These are phyloP conservation scores for Ceratitis capitata DNA, from an alignment of 1,140 invertebrate species.

Conservation along the genomic window DNA sequence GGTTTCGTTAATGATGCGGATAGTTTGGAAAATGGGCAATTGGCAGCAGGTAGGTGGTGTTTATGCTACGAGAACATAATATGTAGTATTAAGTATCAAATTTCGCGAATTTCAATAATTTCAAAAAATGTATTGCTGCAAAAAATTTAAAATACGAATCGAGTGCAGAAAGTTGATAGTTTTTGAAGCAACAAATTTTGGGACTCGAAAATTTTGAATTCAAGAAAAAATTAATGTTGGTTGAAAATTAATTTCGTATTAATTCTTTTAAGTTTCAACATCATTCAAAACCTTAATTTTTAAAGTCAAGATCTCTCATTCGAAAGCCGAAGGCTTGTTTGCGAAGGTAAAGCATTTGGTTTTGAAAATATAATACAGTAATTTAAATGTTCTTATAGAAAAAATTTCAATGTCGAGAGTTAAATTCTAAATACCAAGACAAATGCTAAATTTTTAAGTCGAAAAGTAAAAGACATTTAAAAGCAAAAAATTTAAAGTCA, in stretches of 20 bases:
- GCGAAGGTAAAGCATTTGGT: too few relatives aligned
- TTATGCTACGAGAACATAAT: background rate
- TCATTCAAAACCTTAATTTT: background rate
- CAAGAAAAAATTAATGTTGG: background rate
- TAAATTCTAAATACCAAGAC: too few relatives aligned
- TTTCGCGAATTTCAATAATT: background rate
- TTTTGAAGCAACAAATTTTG: background rate
- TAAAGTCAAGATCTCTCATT: background rate
- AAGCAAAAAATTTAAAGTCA: background rate
- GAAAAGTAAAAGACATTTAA: background rate
- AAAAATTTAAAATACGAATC: too few relatives aligned
- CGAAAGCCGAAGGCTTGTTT: background rate
- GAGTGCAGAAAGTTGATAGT: too few relatives aligned
- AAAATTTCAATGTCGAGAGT: too few relatives aligned
- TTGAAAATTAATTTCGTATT: background rate
- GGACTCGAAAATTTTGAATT: background rate
- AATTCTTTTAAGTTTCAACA: too few relatives aligned
- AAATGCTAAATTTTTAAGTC: background rate
- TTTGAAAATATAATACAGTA: too few relatives aligned
- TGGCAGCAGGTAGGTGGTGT: slow-evolving; percentile 62
- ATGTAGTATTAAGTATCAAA: background rate
- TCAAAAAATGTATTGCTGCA: background rate
- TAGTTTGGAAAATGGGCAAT: slow-evolving; percentile 60
- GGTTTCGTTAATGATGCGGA: slow-evolving; percentile 62
- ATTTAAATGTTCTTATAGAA: too few relatives aligned